These are phyloP conservation scores for Cylas formicarius DNA, from an alignment of 1,140 invertebrate species.

Conservation along the genomic window DNA sequence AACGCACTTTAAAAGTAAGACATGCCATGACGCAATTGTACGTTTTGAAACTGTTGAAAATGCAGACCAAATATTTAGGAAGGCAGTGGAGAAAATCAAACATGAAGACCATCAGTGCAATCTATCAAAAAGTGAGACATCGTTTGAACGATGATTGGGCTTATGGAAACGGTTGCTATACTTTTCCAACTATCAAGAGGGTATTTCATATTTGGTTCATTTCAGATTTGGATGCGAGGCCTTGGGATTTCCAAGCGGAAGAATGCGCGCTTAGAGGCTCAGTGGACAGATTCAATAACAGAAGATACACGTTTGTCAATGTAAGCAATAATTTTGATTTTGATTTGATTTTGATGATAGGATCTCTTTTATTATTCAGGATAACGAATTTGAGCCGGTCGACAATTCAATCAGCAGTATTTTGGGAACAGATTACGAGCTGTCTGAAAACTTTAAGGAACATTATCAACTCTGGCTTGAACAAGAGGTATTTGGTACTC, in stretches of 20 bases:
- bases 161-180: conserved; percentile 79
- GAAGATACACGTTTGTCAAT: conserved; percentile 54
- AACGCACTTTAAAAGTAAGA: conserved; percentile 89
- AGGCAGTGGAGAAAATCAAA: conserved; percentile 98
- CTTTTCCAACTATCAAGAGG: conserved; percentile 2
- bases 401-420: conserved; percentile 82
- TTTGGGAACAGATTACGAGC: conserved; percentile 68
- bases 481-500: conserved; percentile 88
- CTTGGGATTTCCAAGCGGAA: conserved; percentile 98
- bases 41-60: conserved; percentile 95
- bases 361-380: conserved; percentile 29
- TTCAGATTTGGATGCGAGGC: conserved; percentile 88
- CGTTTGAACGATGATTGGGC: conserved; percentile 99
- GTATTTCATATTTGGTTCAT: conserved; percentile 15
- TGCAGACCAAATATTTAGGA: conserved; percentile 99
- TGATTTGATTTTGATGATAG: conserved; percentile 2
- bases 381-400: conserved; percentile 73
- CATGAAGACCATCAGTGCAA: conserved; percentile 99
- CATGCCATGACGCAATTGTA: conserved; percentile 99
- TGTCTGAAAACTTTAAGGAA: conserved; percentile 92
- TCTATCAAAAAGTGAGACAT: conserved; percentile 94
- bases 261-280: conserved; percentile 89
- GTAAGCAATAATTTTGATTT: conserved; percentile 16
- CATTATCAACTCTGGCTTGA: conserved; percentile 96
- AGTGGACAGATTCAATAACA: conserved; percentile 92